These are phyloP conservation scores for Odontomyia ornata DNA, from an alignment of 2,888 invertebrate species.

Conservation along the genomic window DNA sequence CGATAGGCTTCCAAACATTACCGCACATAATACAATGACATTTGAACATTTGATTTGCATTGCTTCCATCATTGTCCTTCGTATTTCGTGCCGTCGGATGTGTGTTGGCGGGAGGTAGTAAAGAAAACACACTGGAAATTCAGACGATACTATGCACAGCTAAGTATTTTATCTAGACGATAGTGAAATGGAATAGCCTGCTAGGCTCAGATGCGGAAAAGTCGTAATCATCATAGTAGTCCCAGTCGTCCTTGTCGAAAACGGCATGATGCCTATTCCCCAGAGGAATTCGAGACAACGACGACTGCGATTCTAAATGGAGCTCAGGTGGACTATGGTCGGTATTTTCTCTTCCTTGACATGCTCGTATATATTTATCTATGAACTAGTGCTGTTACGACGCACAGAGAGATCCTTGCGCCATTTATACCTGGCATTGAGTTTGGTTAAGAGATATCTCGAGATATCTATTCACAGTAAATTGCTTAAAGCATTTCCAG, in stretches of 20 bases:
- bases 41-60: constrained; percentile 42
- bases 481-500: constrained; percentile 39
- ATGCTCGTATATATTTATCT: constrained; percentile 14
- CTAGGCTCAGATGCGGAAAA: not conserved
- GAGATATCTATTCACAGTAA: constrained; percentile 33
- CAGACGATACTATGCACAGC: not conserved
- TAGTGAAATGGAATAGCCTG: not conserved
- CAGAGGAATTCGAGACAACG: not conserved
- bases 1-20: constrained; percentile 41
- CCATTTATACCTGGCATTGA: not conserved
- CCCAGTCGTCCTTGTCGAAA: constrained; percentile 11
- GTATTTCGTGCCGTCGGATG: too few relatives aligned
- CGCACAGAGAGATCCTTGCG: constrained; percentile 10
- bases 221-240: too few relatives aligned
- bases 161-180: not conserved
- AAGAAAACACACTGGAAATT: not conserved
- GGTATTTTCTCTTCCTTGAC: not conserved
- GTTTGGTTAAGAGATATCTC: constrained; percentile 5
- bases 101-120: too few relatives aligned
- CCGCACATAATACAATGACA: constrained; percentile 37
- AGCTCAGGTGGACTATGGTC: constrained; percentile 8
- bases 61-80: not conserved
- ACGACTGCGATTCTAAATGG: not conserved
- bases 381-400: constrained; percentile 24
- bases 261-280: not conserved